Percentiles rank a stretch among this genome's conserved stretches.
Evolutionary conservation across 2,113 vertebrate genomes (phyloP).

Genomic region (Podilymbus podiceps): DNA sequence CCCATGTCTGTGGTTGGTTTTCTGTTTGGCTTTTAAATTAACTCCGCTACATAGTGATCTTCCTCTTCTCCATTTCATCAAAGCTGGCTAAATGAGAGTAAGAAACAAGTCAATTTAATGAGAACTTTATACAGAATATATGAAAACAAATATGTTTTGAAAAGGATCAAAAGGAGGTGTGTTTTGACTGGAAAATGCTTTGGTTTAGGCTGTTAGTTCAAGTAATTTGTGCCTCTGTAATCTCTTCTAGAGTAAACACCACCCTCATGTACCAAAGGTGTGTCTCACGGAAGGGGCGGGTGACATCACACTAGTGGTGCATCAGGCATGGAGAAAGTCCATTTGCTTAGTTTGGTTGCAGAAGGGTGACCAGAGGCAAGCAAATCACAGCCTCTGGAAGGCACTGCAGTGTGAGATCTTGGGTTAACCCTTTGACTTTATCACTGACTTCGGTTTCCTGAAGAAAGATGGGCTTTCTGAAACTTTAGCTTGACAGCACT

Average conservation of each 20-base stretch:
- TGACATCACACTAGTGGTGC: neutral
- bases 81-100: neutral
- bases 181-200: neutral
- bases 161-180: neutral
- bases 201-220: neutral
- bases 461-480: neutral
- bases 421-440: neutral
- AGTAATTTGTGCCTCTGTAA: neutral
- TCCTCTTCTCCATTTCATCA: neutral
- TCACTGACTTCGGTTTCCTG: neutral
- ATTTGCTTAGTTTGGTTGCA: neutral
- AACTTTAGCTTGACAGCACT: neutral
- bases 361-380: neutral
- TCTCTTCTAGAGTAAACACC: neutral
- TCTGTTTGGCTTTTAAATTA: neutral
- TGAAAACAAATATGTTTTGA: neutral
- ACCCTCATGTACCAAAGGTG: neutral
- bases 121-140: neutral
- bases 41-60: neutral
- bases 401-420: neutral
- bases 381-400: neutral
- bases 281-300: neutral
- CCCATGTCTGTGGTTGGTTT: fast-evolving
- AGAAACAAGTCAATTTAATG: neutral
- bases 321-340: neutral